Conservation (phyloP, 23 tunicate species). For the Diplosoma virens region DNA sequence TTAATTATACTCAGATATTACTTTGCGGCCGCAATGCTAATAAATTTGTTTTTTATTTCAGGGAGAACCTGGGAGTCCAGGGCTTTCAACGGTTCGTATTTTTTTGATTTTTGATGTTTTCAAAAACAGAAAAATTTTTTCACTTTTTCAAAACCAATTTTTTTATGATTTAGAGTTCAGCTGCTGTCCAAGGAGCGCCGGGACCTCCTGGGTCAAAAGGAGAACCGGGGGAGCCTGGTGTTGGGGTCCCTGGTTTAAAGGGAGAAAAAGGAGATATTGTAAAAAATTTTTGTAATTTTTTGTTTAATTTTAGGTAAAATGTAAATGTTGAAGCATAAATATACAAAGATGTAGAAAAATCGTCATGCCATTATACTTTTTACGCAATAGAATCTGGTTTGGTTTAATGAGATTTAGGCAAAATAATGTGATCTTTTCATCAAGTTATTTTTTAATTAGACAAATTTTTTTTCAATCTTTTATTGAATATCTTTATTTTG, state of each 20-base stretch:
- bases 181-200: neutral
- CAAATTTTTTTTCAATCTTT: neutral
- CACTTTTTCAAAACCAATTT: neutral
- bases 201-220: constrained; percentile 58
- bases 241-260: neutral
- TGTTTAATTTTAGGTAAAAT: too few species aligned
- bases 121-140: too few species aligned
- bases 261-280: constrained; percentile 51
- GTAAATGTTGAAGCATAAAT: too few species aligned
- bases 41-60: too few species aligned
- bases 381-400: neutral
- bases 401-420: neutral
- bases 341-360: neutral
- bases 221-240: constrained; percentile 22
- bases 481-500: neutral
- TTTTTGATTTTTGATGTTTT: neutral
- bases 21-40: too few species aligned
- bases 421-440: neutral
- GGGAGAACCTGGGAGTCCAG: too few species aligned
- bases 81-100: neutral
- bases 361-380: neutral
- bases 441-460: neutral
- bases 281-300: too few species aligned
- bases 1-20: too few species aligned
- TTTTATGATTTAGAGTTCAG: neutral